Evolutionary conservation across 2,888 invertebrate genomes (phyloP).

Genomic region (Hoplodrina ambigua): DNA sequence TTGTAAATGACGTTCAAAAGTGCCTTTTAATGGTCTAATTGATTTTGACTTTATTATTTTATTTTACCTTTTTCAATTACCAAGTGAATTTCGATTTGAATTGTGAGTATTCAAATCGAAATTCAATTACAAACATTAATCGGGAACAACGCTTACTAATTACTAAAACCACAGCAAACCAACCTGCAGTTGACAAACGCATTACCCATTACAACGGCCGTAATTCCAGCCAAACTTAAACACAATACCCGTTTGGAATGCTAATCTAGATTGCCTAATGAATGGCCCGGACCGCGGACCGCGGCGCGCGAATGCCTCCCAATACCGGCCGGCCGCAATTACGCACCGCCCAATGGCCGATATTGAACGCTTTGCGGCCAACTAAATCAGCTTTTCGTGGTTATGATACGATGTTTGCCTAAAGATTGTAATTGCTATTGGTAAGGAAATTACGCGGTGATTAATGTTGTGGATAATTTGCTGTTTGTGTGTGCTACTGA

Average conservation of each 20-base stretch:
- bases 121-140: background rate
- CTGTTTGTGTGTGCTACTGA: background rate
- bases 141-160: constrained; percentile 4
- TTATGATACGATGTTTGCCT: constrained; percentile 45
- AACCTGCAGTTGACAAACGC: constrained; percentile 28
- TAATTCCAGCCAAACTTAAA: constrained; percentile 27
- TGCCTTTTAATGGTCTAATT: too few species aligned
- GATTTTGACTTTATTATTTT: too few species aligned
- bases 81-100: background rate
- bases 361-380: constrained; percentile 59
- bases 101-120: too few species aligned
- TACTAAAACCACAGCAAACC: constrained; percentile 9
- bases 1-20: too few species aligned
- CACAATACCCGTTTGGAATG: constrained; percentile 52
- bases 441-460: constrained; percentile 40
- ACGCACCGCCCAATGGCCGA: constrained; percentile 36
- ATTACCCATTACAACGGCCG: constrained; percentile 30
- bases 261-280: constrained; percentile 65
- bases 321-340: constrained; percentile 53
- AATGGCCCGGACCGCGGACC: constrained; percentile 42
- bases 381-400: constrained; percentile 56
- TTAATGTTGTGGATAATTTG: constrained; percentile 18
- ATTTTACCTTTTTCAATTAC: background rate
- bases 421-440: constrained; percentile 58
- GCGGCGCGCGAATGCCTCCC: constrained; percentile 31